These are phyloP conservation scores for Heliothis virescens DNA, from an alignment of 1,140 invertebrate genomes.

Conservation along the genomic window DNA sequence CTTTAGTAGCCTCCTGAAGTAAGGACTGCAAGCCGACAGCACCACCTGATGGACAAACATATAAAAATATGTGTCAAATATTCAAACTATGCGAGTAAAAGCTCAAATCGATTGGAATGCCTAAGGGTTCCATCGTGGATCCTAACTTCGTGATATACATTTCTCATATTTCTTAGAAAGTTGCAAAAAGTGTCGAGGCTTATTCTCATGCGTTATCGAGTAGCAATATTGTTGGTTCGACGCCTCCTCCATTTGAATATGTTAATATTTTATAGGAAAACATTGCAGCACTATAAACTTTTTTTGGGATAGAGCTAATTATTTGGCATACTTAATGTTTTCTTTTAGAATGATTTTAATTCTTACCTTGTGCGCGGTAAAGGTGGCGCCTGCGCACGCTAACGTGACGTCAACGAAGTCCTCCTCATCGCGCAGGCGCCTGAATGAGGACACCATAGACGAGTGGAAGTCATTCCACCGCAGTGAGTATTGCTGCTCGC, in stretches of 20 bases:
- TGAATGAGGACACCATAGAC: constrained; percentile 95
- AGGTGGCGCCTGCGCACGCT: constrained; percentile 95
- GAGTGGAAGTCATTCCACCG: constrained; percentile 97
- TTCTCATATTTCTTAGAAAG: constrained; percentile 9
- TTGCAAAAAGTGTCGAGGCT: constrained; percentile 4
- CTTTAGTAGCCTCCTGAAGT: constrained; percentile 95
- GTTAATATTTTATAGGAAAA: constrained; percentile 28
- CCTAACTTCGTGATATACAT: constrained; percentile 13
- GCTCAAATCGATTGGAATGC: not conserved
- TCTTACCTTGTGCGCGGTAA: constrained; percentile 94
- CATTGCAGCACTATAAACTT: constrained; percentile 15
- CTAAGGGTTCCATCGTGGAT: not conserved
- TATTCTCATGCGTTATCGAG: constrained; percentile 21
- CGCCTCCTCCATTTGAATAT: constrained; percentile 9
- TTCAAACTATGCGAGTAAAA: constrained; percentile 24
- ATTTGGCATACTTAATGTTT: not conserved
- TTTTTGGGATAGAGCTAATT: not conserved
- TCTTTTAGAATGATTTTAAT: not conserved
- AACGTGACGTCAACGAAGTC: constrained; percentile 97
- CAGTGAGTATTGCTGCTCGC: constrained; percentile 95
- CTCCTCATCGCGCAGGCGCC: constrained; percentile 93
- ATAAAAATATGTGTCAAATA: not conserved
- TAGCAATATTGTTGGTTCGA: not conserved
- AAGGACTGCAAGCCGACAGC: constrained; percentile 96
- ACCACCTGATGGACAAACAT: constrained; percentile 86